Conservation (phyloP, 2,113 vertebrate genomes). For the Cyanoderma ruficeps region DNA sequence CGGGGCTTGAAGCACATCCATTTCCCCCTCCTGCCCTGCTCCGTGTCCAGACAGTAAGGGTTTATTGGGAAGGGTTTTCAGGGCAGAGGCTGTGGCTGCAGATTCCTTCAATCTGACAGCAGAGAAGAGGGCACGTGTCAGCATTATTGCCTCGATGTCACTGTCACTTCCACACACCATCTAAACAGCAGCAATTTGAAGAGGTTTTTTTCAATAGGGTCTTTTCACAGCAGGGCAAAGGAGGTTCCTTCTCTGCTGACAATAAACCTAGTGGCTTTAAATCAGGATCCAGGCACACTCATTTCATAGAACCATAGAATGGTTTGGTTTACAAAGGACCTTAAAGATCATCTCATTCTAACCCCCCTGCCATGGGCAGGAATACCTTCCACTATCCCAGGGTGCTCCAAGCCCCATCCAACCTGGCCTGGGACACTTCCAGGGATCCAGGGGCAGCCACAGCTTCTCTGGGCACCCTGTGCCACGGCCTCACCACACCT, state of each 20-base stretch:
- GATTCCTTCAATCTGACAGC: not conserved
- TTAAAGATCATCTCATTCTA: not conserved
- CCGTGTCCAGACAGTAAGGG: not conserved
- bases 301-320: not conserved
- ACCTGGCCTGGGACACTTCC: accelerated
- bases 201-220: not conserved
- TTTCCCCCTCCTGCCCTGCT: not conserved
- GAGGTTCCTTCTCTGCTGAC: not conserved
- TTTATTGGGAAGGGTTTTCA: not conserved
- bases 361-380: not conserved
- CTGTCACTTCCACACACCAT: not conserved
- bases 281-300: not conserved
- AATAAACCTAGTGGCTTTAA: not conserved
- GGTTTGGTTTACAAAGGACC: not conserved
- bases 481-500: accelerated
- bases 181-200: not conserved
- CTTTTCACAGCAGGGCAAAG: not conserved
- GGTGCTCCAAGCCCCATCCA: accelerated
- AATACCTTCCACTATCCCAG: not conserved
- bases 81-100: not conserved
- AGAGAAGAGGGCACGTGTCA: not conserved
- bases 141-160: not conserved
- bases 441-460: not conserved
- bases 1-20: not conserved
- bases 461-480: not conserved